These are phyloP conservation scores for Melanaphis sacchari DNA, from an alignment of 1,140 invertebrate genomes.

Conservation along the genomic window DNA sequence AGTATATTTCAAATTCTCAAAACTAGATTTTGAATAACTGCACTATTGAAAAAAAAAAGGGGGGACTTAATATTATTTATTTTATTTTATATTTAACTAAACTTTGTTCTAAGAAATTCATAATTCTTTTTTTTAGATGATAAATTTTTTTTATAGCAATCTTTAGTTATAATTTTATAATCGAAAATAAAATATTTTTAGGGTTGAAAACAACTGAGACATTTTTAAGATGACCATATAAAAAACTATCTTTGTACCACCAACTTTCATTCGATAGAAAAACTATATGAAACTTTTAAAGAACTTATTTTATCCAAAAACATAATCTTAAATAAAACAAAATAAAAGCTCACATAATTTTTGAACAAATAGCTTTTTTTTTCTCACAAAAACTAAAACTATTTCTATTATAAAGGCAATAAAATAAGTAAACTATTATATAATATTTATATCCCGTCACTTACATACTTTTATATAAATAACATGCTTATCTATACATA, in stretches of 20 bases:
- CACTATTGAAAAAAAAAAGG: not conserved
- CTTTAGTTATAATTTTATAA: conserved; percentile 7
- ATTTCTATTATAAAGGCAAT: not conserved
- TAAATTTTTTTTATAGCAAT: not conserved
- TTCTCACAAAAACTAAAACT: not conserved
- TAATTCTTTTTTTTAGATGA: not conserved
- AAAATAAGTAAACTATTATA: not conserved
- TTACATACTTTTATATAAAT: too few relatives aligned
- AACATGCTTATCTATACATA: too few relatives aligned
- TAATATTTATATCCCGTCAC: too few relatives aligned
- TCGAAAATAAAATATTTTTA: not conserved
- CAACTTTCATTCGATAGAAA: not conserved
- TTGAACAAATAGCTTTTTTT: not conserved
- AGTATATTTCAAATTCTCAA: not conserved
- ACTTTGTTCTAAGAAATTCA: not conserved
- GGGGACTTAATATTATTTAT: not conserved
- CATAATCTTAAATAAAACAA: not conserved
- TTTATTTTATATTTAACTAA: not conserved
- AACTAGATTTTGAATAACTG: not conserved
- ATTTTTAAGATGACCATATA: not conserved
- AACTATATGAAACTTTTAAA: not conserved
- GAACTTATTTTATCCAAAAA: not conserved
- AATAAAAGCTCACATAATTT: conserved; percentile 4
- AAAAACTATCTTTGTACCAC: not conserved
- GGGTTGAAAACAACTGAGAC: not conserved